Base-by-base conservation (phyloP, 1,140 invertebrate species). In the Chlorops oryzae region DNA sequence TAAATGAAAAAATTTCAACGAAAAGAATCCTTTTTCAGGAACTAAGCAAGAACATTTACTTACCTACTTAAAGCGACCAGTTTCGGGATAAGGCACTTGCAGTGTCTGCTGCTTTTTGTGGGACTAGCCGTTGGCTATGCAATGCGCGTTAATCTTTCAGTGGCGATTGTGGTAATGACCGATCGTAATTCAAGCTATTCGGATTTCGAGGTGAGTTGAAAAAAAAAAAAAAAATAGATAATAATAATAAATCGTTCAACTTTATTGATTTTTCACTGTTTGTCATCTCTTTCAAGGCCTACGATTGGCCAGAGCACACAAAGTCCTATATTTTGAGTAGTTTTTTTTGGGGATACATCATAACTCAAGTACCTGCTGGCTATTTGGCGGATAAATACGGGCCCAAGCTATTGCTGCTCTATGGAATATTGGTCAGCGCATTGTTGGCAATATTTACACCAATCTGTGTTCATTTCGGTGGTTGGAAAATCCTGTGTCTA, bases 81-180 rank as follows among this genome's bases (percentile, higher is more conserved):
- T 1, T 65, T 83, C 15, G 85, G 85, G n/a, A 74, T 80, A 3
- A 76, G 85, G n/a, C 84, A 87, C 60, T 55, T 77, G 7, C 84
- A 87, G 61, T 72, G 77, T 0, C 48, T 85, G 3, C 62, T 86
- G 13, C 68, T 85, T 28, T 84, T 85, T 59, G 51, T 81, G 10
- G 76, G 80, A 0, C 75, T 85, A 51, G 62, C 80, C 0, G 73
- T 81, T 21, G 81, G 79, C 3, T 86, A 83, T 61, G 77, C 75
- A 7, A 75, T 80, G 57, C 68, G 84, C 49, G 80, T 84, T 10
- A 83, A 82, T 44, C 74, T 86, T 47, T 85, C 83, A 3, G 82
- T 87, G 51, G 82, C 81, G 3, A 77, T 87, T 20, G 66, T 70
- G 51, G 66, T 63, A 45, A 70, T 70, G 66, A 66, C 66, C 2